These are phyloP conservation scores for Spea hammondii DNA, from an alignment of 2,797 vertebrate species.

Conservation along the genomic window DNA sequence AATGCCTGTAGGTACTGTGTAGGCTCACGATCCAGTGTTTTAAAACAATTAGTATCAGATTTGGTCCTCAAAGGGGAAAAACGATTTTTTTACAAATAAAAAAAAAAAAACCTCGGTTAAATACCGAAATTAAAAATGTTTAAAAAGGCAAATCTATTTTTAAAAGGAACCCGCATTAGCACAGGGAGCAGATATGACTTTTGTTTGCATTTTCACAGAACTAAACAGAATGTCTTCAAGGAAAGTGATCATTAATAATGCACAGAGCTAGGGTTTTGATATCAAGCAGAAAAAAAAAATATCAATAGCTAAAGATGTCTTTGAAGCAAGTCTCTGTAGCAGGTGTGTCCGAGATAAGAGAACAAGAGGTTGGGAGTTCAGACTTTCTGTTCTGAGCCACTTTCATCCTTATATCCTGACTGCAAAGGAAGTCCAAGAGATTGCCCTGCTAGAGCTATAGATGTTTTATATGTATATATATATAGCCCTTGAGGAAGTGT, in stretches of 20 bases:
- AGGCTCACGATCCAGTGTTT: no score
- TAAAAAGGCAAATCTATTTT: no score
- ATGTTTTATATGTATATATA: slow-evolving; percentile 21
- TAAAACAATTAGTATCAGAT: no score
- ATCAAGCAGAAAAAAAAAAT: slow-evolving; percentile 4
- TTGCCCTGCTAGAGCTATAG: not conserved
- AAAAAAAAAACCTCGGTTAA: no score
- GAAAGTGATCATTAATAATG: slow-evolving; percentile 19
- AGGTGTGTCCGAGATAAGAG: slow-evolving; percentile 48
- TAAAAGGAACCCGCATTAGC: no score
- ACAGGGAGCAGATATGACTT: no score
- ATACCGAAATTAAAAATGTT: no score
- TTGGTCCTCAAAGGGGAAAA: no score
- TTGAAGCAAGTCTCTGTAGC: not conserved
- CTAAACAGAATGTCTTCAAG: slow-evolving; percentile 7
- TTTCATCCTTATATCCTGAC: slow-evolving; percentile 34
- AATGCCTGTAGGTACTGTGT: no score
- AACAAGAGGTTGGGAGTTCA: slow-evolving; percentile 34
- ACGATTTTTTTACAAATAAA: no score
- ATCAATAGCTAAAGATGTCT: not conserved
- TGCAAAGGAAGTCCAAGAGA: slow-evolving; percentile 30
- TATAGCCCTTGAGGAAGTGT: slow-evolving; percentile 21
- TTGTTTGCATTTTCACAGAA: no score
- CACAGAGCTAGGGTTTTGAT: slow-evolving; percentile 1
- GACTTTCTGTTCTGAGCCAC: not conserved